Percentiles rank a stretch among this genome's conserved stretches.
These are phyloP conservation scores for Plagodis dolabraria DNA, from an alignment of 2,888 invertebrate genomes.

Conservation along the genomic window DNA sequence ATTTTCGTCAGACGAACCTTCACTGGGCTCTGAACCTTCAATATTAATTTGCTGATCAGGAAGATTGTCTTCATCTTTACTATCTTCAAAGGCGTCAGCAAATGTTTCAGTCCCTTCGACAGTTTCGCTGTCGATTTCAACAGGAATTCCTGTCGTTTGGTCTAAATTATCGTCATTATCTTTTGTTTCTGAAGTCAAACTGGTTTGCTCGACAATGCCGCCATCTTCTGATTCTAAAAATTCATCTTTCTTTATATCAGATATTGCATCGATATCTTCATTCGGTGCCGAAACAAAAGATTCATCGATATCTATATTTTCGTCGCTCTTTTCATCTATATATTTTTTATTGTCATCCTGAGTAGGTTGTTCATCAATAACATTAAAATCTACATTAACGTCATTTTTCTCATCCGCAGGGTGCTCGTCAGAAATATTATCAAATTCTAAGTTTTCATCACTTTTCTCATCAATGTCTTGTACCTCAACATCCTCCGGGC, in stretches of 20 bases:
- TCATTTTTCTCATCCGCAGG: background rate
- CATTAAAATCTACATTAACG: background rate
- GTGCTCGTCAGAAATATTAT: background rate
- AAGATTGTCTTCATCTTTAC: slow-evolving; percentile 1
- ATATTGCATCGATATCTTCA: background rate
- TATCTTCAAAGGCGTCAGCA: slow-evolving; percentile 11
- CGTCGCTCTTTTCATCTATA: background rate
- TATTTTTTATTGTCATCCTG: background rate
- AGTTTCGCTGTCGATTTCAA: slow-evolving; percentile 2
- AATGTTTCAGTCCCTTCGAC: slow-evolving; percentile 4
- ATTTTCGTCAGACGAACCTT: slow-evolving; percentile 4
- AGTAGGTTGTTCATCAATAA: background rate
- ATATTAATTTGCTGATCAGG: background rate
- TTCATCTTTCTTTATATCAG: slow-evolving; percentile 8
- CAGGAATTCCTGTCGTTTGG: background rate
- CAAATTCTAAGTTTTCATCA: background rate
- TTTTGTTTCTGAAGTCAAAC: no score
- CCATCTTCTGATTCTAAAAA: slow-evolving; percentile 1
- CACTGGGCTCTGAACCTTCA: background rate
- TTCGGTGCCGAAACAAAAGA: background rate
- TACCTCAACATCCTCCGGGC: background rate
- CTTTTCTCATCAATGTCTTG: background rate
- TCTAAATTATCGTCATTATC: background rate
- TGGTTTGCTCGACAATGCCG: no score
- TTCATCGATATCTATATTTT: background rate